Conservation (phyloP, 2,113 vertebrate species). For the Elachura formosa region DNA sequence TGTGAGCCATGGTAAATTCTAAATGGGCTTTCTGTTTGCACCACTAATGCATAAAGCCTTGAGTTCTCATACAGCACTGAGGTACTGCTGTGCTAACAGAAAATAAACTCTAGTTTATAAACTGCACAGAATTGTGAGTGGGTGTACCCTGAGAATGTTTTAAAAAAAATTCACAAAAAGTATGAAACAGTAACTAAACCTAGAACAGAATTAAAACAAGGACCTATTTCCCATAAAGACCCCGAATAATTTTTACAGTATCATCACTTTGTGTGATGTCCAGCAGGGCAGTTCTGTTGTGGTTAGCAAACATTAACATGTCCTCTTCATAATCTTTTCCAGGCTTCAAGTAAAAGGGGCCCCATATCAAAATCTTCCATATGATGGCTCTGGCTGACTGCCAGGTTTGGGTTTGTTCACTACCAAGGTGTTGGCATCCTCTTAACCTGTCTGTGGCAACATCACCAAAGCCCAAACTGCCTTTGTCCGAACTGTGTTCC, state of each 20-base stretch:
- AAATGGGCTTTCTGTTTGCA: slow-evolving; percentile 3
- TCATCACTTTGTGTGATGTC: background rate
- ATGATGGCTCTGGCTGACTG: background rate
- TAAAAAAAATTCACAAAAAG: background rate
- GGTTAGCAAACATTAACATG: background rate
- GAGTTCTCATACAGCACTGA: background rate
- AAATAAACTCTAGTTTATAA: background rate
- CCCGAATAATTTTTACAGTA: background rate
- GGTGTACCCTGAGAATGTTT: background rate
- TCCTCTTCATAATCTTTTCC: background rate
- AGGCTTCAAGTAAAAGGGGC: background rate
- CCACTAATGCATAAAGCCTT: background rate
- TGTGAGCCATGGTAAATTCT: background rate
- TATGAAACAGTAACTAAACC: background rate
- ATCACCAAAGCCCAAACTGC: background rate
- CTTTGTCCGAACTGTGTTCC: background rate
- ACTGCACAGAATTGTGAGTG: background rate
- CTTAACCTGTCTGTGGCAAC: background rate
- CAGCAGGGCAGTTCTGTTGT: background rate
- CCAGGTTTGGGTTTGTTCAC: background rate
- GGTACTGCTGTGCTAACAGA: background rate
- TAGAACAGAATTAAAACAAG: background rate
- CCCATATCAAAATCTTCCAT: background rate
- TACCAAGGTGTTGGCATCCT: background rate
- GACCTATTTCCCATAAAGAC: background rate